Conservation (phyloP, 1,140 invertebrate species). For the Conus ventricosus region DNA sequence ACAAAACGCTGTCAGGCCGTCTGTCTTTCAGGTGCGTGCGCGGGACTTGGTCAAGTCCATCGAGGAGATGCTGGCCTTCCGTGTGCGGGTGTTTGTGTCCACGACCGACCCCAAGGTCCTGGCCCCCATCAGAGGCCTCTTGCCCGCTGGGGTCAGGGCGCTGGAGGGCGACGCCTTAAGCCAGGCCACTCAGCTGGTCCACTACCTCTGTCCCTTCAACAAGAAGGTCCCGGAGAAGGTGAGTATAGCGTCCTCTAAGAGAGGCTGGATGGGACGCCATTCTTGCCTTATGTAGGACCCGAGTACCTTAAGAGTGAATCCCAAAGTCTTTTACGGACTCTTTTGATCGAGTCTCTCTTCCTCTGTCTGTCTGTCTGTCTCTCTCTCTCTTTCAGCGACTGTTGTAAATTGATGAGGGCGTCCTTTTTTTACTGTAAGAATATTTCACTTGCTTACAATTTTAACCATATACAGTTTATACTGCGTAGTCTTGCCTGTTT, state of each 20-base stretch:
- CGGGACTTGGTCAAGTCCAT: not conserved
- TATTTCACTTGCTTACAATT: too few species aligned
- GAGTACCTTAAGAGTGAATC: not conserved
- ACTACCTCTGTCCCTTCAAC: conserved; percentile 19
- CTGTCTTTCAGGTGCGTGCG: not conserved
- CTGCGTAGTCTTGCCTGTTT: too few species aligned
- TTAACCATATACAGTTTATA: too few species aligned
- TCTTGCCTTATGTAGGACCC: not conserved
- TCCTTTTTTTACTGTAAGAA: too few species aligned
- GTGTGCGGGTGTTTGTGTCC: conserved; percentile 23
- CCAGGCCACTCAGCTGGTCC: conserved; percentile 3
- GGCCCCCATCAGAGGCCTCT: too few species aligned
- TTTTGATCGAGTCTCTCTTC: not conserved
- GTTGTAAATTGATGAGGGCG: too few species aligned
- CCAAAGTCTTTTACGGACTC: not conserved
- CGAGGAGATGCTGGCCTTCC: not conserved
- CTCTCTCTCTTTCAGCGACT: not conserved
- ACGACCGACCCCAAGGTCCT: not conserved
- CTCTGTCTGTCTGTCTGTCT: too few species aligned
- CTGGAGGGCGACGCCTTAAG: not conserved
- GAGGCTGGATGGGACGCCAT: not conserved
- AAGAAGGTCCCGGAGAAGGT: not conserved
- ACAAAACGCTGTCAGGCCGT: too few species aligned
- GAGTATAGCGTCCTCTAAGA: not conserved
- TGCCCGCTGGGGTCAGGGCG: not conserved